Base-by-base conservation (phyloP, 2,113 vertebrate genomes). In the Albula glossodonta region DNA sequence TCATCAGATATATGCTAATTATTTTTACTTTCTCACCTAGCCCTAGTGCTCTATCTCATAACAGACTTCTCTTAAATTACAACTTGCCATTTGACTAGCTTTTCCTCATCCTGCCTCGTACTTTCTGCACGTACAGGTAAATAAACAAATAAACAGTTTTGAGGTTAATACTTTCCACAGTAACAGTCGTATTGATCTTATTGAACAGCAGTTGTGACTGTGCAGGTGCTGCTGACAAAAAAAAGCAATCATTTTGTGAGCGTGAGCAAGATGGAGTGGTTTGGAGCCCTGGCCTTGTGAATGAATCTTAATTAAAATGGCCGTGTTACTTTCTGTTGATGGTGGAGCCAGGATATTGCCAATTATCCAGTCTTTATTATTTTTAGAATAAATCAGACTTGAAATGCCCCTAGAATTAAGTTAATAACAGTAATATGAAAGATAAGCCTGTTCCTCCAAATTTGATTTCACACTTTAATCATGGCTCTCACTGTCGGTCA, bases 391-490 rank as follows among this genome's bases (percentile, higher is more conserved):
- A 17, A 56, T 80, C 53, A 31, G 15, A 49, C 17, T 7, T 13
- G 48, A 66, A 53, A 80, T 41, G 12, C 11, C 56, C 48, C 41
- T 11, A 48, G 17, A 66, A 85, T 80, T 50, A 53, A 49, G 66
- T 85, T 80, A 81, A 56, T 49, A 41, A 74, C 31, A 41, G 31
- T 22, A 19, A 66, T 22, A 66, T 78, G 8, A 84, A 51, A 25
- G 57, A 79, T 60, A 51, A 66, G 53, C 31, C 56, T 60, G 4
- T 66, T 4, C 51, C 78, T 56, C 3, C 10, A 51, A 48, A 80
- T 66, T 9, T n/a, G 12, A 85, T 85, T 85, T 85, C 84, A 85
- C 84, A 85, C 77, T 85, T 80, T 66, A 85, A 49, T 78, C 49
- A 51, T 60, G 22, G 9, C 22, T 51, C 17, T 79, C 57, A 60